A percentile compares a stretch with the other conserved stretches of the same genome.
phyloP scores from a whole-genome alignment of 2,888 invertebrate species.

The Papilio elwesi region DNA sequence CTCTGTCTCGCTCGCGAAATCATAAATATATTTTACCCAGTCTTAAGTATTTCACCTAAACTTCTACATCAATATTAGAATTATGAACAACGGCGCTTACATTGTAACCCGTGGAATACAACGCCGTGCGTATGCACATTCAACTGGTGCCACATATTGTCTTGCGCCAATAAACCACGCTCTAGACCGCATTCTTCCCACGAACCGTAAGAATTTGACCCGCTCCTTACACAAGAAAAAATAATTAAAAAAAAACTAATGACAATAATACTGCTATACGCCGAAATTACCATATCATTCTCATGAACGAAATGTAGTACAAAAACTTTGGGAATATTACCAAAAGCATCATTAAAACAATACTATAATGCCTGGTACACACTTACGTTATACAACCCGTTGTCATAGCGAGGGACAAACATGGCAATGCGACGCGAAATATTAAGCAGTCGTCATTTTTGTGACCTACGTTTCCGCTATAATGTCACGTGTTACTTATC shows the following conservation, averaged over 20 bases:
- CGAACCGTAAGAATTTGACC: constrained; percentile 29
- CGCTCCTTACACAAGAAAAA: constrained; percentile 23
- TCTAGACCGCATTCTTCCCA: constrained; percentile 14
- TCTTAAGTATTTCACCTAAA: constrained; percentile 36
- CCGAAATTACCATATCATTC: neutral
- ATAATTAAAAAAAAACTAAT: neutral
- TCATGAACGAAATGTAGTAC: neutral
- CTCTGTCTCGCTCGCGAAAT: neutral
- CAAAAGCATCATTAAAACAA: neutral
- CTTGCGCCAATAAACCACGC: constrained; percentile 14
- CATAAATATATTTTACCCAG: constrained; percentile 32
- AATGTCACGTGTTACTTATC: neutral
- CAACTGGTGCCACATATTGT: constrained; percentile 8
- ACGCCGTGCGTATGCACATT: neutral
- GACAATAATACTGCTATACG: constrained; percentile 30
- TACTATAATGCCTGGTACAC: neutral
- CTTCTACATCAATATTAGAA: constrained; percentile 31
- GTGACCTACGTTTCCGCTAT: too few species aligned
- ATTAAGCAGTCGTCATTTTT: too few species aligned
- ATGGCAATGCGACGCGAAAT: too few species aligned
- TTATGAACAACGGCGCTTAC: neutral
- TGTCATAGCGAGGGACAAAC: too few species aligned
- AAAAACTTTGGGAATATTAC: neutral
- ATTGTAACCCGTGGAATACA: constrained; percentile 3
- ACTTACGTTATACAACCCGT: neutral